Evolutionary conservation across 2,113 vertebrate genomes (phyloP), one percentile per base, ranked within the genome.

Genomic region (Ifrita kowaldi): DNA sequence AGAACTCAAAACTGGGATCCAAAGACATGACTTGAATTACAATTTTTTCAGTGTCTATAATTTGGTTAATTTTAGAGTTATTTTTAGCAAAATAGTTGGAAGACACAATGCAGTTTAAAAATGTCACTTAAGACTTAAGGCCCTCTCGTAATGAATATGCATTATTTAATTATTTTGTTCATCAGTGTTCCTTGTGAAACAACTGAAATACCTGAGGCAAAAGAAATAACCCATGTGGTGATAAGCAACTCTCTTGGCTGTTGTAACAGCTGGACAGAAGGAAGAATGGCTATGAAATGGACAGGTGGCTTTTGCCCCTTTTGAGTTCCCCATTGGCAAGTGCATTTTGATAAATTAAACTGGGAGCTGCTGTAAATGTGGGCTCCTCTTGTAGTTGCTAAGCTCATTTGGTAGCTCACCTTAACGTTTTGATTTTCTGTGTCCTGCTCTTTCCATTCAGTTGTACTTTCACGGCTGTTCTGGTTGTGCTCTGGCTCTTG

Each of bases 21-120:
- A 53, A 57, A 88, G n/a, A 30, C 46, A 23, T 68, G 30, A 68
- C 27, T 83, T 68, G 39, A 57, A 33, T 67, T 59, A 15, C 8
- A 22, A n/a, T 82, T 63, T 46, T 82, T 56, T 27, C 27, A 15
- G n/a, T 62, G 12, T 85, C 75, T 73, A 5, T 76, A 18, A 49
- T 30, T 65, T 0, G 0, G 24, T 75, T 88, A 60, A 80, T 81
- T 91, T 95, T 90, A 7, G 80, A 90, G 35, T 57, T 80, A 47
- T 79, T 91, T 95, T 91, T 93, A 84, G 50, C 42, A 88, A 94
- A 95, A 56, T 69, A 86, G 59, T 90, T 35, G 77, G 71, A 88
- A 87, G 55, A 55, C 30, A 18, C 4, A 1, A 57, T 74, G 68
- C 50, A 76, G 14, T 93, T 92, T 79, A 1, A 69, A 95, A 94